Conservation (phyloP, 2,888 invertebrate species). For the Bursaphelenchus okinawaensis region DNA sequence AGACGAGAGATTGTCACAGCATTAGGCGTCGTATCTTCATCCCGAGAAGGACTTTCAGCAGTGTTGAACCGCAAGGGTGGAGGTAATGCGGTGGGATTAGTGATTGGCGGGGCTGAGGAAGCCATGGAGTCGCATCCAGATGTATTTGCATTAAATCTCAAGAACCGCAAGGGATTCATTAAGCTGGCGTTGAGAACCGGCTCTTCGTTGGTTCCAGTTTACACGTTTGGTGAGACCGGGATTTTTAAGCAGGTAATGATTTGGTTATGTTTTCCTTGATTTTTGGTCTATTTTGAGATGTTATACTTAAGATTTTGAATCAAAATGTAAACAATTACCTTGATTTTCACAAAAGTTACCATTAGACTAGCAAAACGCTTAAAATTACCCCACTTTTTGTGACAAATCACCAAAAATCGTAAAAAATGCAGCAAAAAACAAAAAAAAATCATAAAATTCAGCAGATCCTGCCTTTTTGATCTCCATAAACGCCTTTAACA, state of each 20-base stretch:
- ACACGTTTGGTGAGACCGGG: slow-evolving; percentile 60
- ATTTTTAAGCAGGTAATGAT: slow-evolving; percentile 8
- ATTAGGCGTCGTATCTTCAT: slow-evolving; percentile 25
- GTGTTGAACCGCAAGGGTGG: slow-evolving; percentile 59
- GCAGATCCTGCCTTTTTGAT: no score
- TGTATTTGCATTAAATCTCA: slow-evolving; percentile 26
- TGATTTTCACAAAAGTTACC: no score
- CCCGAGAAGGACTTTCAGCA: slow-evolving; percentile 58
- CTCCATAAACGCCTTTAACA: no score
- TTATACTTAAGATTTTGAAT: background rate
- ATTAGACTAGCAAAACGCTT: no score
- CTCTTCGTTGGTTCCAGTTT: slow-evolving; percentile 20
- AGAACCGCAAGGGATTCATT: slow-evolving; percentile 42
- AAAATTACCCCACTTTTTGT: slow-evolving; percentile 7
- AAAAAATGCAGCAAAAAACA: no score
- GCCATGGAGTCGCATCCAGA: slow-evolving; percentile 71
- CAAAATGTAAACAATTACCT: background rate
- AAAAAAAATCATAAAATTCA: no score
- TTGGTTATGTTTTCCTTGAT: no score
- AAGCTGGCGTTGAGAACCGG: slow-evolving; percentile 50
- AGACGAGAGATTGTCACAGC: slow-evolving; percentile 66
- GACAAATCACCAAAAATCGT: no score
- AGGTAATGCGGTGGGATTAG: slow-evolving; percentile 67
- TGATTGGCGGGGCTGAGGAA: slow-evolving; percentile 85
- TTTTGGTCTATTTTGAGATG: no score